Evolutionary conservation across 2,113 vertebrate genomes (phyloP).

Genomic region (Cyphomyrus discorhynchus): DNA sequence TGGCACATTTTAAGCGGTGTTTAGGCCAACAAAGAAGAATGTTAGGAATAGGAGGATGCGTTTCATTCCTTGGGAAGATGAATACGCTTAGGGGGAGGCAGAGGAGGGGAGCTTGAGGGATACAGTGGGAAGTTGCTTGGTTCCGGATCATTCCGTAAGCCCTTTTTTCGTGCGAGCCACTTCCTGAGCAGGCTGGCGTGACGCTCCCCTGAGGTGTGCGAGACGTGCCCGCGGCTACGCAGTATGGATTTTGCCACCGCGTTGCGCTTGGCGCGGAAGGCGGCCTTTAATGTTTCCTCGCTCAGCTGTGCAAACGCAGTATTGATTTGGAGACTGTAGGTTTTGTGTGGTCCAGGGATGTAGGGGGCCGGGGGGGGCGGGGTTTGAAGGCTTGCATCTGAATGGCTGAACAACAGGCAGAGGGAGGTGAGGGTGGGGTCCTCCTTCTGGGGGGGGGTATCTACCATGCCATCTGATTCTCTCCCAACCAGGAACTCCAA

Average conservation of each 20-base stretch:
- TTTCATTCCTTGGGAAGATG: not conserved
- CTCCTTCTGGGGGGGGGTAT: not conserved
- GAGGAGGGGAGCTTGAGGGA: not conserved
- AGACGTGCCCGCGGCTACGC: not conserved
- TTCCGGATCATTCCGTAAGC: slow-evolving; percentile 3
- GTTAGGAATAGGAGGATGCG: not conserved
- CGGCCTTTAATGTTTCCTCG: slow-evolving; percentile 5
- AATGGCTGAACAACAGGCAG: not conserved
- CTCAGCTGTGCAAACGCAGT: slow-evolving; percentile 6
- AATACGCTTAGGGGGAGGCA: not conserved
- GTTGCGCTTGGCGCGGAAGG: not conserved
- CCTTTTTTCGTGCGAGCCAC: not conserved
- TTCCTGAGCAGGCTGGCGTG: not conserved
- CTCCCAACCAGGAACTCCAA: not conserved
- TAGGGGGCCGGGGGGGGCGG: too few relatives aligned
- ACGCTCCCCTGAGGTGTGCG: not conserved
- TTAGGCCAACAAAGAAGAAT: not conserved
- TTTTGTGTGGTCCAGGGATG: not conserved
- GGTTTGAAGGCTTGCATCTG: not conserved
- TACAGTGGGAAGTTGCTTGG: not conserved
- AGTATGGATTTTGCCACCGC: slow-evolving; percentile 12
- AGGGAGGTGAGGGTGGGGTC: not conserved
- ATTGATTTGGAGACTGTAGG: slow-evolving; percentile 8
- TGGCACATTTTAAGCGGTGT: not conserved
- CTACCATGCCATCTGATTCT: not conserved